phyloP scores from a whole-genome alignment of 2,113 vertebrate genomes.

The Eptatretus burgeri region DNA sequence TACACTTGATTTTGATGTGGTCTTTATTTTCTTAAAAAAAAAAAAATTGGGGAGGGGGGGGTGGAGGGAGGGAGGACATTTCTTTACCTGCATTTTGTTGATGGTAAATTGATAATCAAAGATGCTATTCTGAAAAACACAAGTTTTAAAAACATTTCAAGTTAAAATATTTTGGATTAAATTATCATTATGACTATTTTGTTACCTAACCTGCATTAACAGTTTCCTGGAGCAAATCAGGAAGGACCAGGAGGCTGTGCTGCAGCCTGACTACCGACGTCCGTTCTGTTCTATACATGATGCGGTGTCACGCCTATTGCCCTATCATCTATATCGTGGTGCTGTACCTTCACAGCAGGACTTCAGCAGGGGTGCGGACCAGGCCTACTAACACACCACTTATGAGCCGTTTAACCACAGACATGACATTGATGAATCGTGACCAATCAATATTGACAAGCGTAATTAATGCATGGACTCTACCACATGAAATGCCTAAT shows the following conservation, averaged over 20 bases:
- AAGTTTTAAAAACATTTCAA: too few relatives aligned
- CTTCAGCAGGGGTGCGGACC: constrained; percentile 30
- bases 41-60: too few relatives aligned
- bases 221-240: constrained; percentile 72
- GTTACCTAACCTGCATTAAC: not conserved
- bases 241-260: constrained; percentile 50
- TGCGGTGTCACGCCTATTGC: constrained; percentile 38
- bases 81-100: too few relatives aligned
- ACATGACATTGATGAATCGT: too few relatives aligned
- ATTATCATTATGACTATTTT: not conserved
- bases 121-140: too few relatives aligned
- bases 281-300: constrained; percentile 50
- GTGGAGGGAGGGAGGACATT: not conserved
- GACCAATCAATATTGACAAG: too few relatives aligned
- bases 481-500: too few relatives aligned
- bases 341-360: constrained; percentile 35
- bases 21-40: too few relatives aligned
- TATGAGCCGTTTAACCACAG: too few relatives aligned
- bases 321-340: constrained; percentile 83
- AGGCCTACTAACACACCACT: not conserved
- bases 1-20: too few relatives aligned
- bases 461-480: too few relatives aligned
- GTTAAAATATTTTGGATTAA: not conserved
- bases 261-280: constrained; percentile 54
- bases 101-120: too few relatives aligned